These are phyloP conservation scores for Rhyzopertha dominica DNA, from an alignment of 1,140 invertebrate genomes.

Conservation along the genomic window DNA sequence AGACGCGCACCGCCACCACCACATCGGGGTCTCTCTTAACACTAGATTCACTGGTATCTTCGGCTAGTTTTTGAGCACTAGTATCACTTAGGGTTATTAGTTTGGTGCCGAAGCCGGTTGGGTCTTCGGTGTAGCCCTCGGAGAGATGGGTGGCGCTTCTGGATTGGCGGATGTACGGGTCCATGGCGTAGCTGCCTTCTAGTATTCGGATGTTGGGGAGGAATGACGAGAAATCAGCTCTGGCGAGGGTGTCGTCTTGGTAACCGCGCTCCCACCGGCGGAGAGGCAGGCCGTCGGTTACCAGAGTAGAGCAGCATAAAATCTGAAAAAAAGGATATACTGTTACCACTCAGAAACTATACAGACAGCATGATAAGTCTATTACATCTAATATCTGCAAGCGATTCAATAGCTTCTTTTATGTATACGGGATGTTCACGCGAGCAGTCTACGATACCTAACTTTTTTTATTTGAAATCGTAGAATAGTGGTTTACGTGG, in stretches of 20 bases:
- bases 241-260: conserved; percentile 52
- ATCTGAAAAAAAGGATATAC: conserved; percentile 26
- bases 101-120: conserved; percentile 12
- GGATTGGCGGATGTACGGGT: conserved; percentile 12
- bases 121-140: conserved; percentile 17
- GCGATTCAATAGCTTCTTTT: conserved; percentile 2
- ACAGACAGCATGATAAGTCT: neutral
- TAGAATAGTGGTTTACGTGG: conserved; percentile 10
- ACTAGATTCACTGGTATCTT: conserved; percentile 28
- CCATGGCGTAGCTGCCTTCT: conserved; percentile 11
- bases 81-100: conserved; percentile 16
- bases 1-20: conserved; percentile 42
- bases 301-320: conserved; percentile 28
- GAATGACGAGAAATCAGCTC: conserved; percentile 54
- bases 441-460: conserved; percentile 4
- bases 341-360: neutral
- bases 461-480: conserved; percentile 10
- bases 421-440: neutral
- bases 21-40: conserved; percentile 22
- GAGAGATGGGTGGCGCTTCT: conserved; percentile 18
- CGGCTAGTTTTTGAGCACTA: conserved; percentile 7
- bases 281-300: conserved; percentile 36
- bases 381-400: neutral
- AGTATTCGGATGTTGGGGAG: conserved; percentile 41
- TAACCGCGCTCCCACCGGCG: conserved; percentile 37